Conservation (phyloP, 1,140 invertebrate species). For the Onthophagus taurus region DNA sequence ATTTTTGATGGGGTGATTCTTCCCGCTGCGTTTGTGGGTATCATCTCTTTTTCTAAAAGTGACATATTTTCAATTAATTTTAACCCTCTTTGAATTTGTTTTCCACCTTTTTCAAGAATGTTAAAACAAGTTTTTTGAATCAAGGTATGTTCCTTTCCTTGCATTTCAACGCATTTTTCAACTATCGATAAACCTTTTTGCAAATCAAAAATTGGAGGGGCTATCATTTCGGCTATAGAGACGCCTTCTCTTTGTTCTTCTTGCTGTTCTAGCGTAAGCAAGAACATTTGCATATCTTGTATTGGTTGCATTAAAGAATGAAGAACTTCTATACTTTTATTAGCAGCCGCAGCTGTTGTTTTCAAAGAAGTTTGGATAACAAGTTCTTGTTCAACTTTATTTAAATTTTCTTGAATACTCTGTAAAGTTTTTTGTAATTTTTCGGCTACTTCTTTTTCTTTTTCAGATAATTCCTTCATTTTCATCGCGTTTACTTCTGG, state of each 20-base stretch:
- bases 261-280: conserved; percentile 40
- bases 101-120: conserved; percentile 46
- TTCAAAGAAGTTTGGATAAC: conserved; percentile 50
- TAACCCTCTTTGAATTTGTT: conserved; percentile 43
- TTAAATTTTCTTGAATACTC: conserved; percentile 40
- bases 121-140: conserved; percentile 54
- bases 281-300: conserved; percentile 50
- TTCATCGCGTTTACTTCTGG: conserved; percentile 25
- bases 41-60: conserved; percentile 38
- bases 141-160: conserved; percentile 51
- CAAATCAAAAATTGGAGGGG: conserved; percentile 48
- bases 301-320: conserved; percentile 51
- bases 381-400: conserved; percentile 49
- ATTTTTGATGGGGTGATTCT: conserved; percentile 38
- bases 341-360: conserved; percentile 49
- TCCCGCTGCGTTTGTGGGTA: conserved; percentile 37
- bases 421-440: conserved; percentile 26
- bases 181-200: conserved; percentile 53
- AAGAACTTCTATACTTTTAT: conserved; percentile 54
- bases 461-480: conserved; percentile 24
- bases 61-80: conserved; percentile 40
- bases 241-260: conserved; percentile 32
- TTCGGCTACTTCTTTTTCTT: conserved; percentile 24
- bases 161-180: conserved; percentile 57
- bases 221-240: conserved; percentile 45